phyloP scores from a whole-genome alignment of 2,888 invertebrate genomes.

The Napeogenes sylphis region DNA sequence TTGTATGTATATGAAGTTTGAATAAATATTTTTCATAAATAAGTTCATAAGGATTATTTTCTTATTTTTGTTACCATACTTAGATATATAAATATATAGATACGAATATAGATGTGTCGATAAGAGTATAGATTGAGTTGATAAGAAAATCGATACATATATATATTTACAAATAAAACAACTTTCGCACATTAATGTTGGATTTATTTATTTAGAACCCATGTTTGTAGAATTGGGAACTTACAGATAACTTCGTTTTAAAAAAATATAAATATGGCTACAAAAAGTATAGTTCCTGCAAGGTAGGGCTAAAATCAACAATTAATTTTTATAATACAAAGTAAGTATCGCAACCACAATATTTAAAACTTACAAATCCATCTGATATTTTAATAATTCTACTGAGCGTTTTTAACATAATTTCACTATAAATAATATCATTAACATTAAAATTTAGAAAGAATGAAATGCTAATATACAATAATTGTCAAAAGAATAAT shows the following conservation, averaged over 20 bases:
- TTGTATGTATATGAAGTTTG: no score
- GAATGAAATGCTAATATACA: conserved; percentile 68
- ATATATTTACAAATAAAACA: conserved; percentile 29
- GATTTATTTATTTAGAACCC: conserved; percentile 76
- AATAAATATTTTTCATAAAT: no score
- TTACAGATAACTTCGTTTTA: conserved; percentile 69
- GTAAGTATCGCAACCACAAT: conserved; percentile 54
- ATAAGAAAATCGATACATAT: no score
- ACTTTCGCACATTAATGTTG: conserved; percentile 46
- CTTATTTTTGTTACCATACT: no score
- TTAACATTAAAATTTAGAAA: conserved; percentile 64
- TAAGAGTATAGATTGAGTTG: no score
- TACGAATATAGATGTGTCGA: no score
- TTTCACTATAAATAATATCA: conserved; percentile 66
- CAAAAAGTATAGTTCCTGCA: conserved; percentile 62
- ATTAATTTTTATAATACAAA: conserved; percentile 48
- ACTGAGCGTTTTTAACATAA: conserved; percentile 64
- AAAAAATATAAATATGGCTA: conserved; percentile 76
- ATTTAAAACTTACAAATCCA: conserved; percentile 47
- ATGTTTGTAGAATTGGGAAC: conserved; percentile 73
- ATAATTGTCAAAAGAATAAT: conserved; percentile 72
- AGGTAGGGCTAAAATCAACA: conserved; percentile 55
- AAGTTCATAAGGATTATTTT: no score
- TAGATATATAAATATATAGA: no score
- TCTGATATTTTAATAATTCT: conserved; percentile 50